Percentiles rank a stretch among this genome's conserved stretches.
Evolutionary conservation across 2,113 vertebrate genomes (phyloP).

Genomic region (Illadopsis cleaveri): DNA sequence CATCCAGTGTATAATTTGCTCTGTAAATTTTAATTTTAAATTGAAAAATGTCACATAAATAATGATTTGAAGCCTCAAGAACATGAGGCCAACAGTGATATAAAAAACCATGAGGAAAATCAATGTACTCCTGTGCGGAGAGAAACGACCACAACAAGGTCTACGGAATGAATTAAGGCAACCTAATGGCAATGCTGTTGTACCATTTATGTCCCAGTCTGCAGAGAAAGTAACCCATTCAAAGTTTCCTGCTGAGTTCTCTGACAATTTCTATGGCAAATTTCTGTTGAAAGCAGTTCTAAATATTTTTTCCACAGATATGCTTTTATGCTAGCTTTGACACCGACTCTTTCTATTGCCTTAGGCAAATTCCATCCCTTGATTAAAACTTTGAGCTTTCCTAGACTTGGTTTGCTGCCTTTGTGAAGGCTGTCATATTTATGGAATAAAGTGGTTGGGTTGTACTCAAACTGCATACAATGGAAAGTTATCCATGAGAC

Average conservation of each 20-base stretch:
- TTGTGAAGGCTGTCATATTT: background rate
- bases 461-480: background rate
- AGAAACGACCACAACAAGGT: rapidly evolving
- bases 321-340: background rate
- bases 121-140: background rate
- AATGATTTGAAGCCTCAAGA: background rate
- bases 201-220: background rate
- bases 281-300: background rate
- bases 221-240: background rate
- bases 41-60: background rate
- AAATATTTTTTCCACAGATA: background rate
- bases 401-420: background rate
- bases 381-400: background rate
- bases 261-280: background rate
- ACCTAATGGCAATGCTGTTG: background rate
- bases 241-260: background rate
- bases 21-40: constrained; percentile 31
- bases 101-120: background rate
- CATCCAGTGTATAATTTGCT: background rate
- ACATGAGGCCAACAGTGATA: background rate
- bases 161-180: background rate
- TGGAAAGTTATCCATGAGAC: background rate
- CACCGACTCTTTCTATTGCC: background rate
- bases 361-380: background rate
- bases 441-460: background rate